A percentile compares a stretch with the other conserved stretches of the same genome.
These are phyloP conservation scores for Atherinosoma microstoma DNA, from an alignment of 2,797 vertebrate species.

Conservation along the genomic window DNA sequence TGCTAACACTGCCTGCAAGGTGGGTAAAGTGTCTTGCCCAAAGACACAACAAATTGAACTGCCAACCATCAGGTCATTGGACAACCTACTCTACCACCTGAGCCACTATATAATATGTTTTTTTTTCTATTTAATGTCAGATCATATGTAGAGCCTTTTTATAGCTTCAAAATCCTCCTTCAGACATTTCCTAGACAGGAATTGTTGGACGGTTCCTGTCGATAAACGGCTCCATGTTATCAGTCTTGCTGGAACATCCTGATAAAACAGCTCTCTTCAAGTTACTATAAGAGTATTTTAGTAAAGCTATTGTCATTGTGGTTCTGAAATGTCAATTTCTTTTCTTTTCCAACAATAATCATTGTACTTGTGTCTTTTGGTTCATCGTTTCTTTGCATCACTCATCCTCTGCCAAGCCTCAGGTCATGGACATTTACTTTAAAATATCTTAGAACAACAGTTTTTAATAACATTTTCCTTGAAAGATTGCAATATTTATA, in stretches of 20 bases:
- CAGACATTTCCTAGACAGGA: neutral
- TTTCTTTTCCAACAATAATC: no score
- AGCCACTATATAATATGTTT: no score
- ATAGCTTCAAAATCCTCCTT: neutral
- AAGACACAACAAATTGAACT: no score
- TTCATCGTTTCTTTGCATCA: no score
- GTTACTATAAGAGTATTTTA: neutral
- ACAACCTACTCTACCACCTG: no score
- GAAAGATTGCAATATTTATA: no score
- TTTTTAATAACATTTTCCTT: neutral
- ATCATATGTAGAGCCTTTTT: neutral
- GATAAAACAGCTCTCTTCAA: neutral
- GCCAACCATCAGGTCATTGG: no score
- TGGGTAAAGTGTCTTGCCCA: no score
- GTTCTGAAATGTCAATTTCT: no score
- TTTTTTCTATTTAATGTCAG: no score
- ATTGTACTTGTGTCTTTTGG: no score
- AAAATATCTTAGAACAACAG: neutral
- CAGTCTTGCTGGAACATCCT: neutral
- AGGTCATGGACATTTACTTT: neutral
- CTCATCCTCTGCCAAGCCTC: neutral
- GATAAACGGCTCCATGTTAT: neutral
- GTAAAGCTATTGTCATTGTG: neutral
- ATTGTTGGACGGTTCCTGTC: neutral
- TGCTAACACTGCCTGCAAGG: no score